Conservation (phyloP, 2,888 invertebrate species). For the Agonopterix heracliana region DNA sequence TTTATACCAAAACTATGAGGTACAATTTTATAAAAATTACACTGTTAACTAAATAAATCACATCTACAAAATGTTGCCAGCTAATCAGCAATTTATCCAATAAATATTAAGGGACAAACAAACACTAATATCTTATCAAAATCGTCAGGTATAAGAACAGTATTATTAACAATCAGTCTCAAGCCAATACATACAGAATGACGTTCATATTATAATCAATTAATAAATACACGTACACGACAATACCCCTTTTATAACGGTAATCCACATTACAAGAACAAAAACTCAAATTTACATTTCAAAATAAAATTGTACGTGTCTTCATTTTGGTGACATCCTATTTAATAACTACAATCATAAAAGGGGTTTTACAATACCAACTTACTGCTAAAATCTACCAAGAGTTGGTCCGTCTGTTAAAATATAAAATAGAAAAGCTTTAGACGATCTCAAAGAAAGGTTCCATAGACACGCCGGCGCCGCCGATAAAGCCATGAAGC, state of each 20-base stretch:
- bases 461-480: conserved; percentile 17
- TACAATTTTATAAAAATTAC: not conserved
- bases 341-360: conserved; percentile 32
- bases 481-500: conserved; percentile 28
- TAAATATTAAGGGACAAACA: conserved; percentile 26
- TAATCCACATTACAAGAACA: conserved; percentile 9
- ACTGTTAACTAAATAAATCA: conserved; percentile 2
- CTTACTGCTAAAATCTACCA: conserved; percentile 60
- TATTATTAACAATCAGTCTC: conserved; percentile 65
- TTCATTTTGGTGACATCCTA: not conserved
- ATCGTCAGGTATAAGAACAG: conserved; percentile 45
- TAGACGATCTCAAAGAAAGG: conserved; percentile 15
- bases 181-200: conserved; percentile 54
- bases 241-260: conserved; percentile 25
- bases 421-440: conserved; percentile 42
- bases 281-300: no score
- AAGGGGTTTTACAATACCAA: conserved; percentile 27
- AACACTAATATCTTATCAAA: conserved; percentile 37
- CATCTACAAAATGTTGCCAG: not conserved
- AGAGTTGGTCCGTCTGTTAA: conserved; percentile 65
- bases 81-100: conserved; percentile 2
- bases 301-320: no score
- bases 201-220: conserved; percentile 34
- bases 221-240: conserved; percentile 29
- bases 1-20: conserved; percentile 2